Evolutionary conservation across 1,140 invertebrate species (phyloP), one percentile per base, ranked within the genome.

Genomic region (Achroia grisella): DNA sequence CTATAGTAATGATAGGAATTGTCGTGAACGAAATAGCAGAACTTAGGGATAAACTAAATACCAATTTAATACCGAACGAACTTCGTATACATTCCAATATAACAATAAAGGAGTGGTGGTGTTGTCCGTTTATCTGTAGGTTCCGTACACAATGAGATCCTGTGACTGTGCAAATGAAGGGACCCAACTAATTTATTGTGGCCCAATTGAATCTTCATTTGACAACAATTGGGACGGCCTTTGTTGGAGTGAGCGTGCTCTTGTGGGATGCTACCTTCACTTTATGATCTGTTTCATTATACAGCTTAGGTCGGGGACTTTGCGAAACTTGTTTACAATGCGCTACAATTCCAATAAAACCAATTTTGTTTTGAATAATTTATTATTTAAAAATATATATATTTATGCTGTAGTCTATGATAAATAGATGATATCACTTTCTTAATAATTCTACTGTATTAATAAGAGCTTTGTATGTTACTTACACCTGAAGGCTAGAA

Each of bases 161-260:
- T 53, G 53, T 53, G 48, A 47, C 48, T 57, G 48, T 57, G 52
- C 58, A 67, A 74, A 71, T 71, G 66, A 66, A 71, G 71, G 73
- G 71, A 64, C 45, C 32, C 42, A 59, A 66, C 67, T 75, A 74
- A 82, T 79, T 82, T 79, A 82, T 79, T 76, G 69, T 76, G 62
- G 47, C 54, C 67, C 75, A 76, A 78, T 82, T 71, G 75, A 78
- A 79, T 82, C 71, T 78, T 79, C 73, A 79, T 78, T 76, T 71
- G 75, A 37, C 35, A 23, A 37, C 35, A 37, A 37, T 17, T 37
- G 35, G 35, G 35, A 37, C 17, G 14, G 35, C 35, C 15, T 37
- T 23, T 37, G 35, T 37, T 15, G 35, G 10, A 31, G 32, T 15
- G 9, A 10, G 35, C 35, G 35, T 9, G 35, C 14, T 37, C 8